A percentile compares a stretch with the other conserved stretches of the same genome.
phyloP scores from a whole-genome alignment of 1,140 invertebrate genomes.

The Lepidurus arcticus region DNA sequence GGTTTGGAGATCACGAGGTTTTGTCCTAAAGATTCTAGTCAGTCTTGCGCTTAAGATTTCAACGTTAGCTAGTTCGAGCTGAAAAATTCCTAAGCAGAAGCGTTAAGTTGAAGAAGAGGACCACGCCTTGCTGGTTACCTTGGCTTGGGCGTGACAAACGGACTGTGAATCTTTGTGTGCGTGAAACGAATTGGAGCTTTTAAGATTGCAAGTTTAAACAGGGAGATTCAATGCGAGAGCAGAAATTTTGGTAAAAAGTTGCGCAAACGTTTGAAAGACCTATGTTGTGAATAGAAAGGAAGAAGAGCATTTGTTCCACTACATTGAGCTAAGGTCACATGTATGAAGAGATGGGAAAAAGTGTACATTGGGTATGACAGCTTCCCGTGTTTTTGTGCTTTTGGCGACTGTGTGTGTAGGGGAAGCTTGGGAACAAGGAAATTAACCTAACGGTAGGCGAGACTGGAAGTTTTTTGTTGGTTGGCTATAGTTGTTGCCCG shows the following conservation, averaged over 20 bases:
- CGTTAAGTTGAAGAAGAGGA: not conserved
- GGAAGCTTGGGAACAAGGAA: not conserved
- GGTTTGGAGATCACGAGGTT: not conserved
- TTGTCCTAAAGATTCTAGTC: not conserved
- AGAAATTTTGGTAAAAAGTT: not conserved
- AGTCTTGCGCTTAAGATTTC: not conserved
- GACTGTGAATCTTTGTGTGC: not conserved
- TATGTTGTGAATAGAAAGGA: not conserved
- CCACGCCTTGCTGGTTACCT: conserved; percentile 12
- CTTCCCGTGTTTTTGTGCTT: not conserved
- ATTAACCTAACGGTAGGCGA: not conserved
- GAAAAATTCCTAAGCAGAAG: not conserved
- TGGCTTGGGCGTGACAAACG: not conserved
- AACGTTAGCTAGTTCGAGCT: not conserved
- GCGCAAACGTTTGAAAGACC: not conserved
- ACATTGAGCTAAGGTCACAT: not conserved
- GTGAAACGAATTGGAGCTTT: not conserved
- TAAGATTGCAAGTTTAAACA: not conserved
- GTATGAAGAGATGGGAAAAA: not conserved
- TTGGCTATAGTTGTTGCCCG: too few relatives aligned
- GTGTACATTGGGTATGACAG: not conserved
- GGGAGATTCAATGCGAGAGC: not conserved
- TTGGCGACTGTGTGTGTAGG: not conserved
- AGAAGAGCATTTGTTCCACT: not conserved
- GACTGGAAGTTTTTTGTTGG: not conserved